Conservation (phyloP, 2,888 invertebrate species). For the Clunio marinus region DNA sequence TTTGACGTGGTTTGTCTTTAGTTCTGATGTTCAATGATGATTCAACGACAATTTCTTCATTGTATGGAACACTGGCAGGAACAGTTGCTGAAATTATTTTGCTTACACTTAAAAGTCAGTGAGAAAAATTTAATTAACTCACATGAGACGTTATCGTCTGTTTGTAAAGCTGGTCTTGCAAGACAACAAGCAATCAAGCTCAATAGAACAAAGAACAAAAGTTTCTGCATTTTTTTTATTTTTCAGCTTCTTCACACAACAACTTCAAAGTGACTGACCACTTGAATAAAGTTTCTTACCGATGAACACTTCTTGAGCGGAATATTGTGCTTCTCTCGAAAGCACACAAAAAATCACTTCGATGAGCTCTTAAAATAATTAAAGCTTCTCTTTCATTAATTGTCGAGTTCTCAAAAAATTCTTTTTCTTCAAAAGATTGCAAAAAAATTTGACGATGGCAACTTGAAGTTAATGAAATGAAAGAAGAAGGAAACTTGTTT, state of each 20-base stretch:
- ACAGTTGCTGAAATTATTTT: no score
- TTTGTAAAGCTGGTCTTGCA: not conserved
- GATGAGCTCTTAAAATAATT: no score
- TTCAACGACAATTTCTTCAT: slow-evolving; percentile 54
- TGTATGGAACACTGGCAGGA: not conserved
- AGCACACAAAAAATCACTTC: no score
- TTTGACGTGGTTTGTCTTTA: slow-evolving; percentile 43
- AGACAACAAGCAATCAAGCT: not conserved
- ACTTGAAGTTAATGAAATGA: no score
- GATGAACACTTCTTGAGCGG: no score
- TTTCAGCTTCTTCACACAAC: slow-evolving; percentile 12
- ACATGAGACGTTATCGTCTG: not conserved
- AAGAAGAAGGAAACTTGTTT: no score
- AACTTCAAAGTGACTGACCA: slow-evolving; percentile 13
- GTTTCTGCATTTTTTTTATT: slow-evolving; percentile 15
- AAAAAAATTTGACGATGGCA: no score
- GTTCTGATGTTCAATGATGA: slow-evolving; percentile 52
- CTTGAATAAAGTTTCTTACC: no score
- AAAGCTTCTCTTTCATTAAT: no score
- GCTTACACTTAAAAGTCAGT: no score
- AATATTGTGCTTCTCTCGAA: not conserved
- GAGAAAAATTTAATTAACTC: not conserved
- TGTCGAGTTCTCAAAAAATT: no score
- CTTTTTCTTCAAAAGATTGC: no score
- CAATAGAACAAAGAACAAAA: not conserved